A percentile compares a stretch with the other conserved stretches of the same genome.
phyloP scores from a whole-genome alignment of 2,113 vertebrate genomes.

The Chauna torquata region DNA sequence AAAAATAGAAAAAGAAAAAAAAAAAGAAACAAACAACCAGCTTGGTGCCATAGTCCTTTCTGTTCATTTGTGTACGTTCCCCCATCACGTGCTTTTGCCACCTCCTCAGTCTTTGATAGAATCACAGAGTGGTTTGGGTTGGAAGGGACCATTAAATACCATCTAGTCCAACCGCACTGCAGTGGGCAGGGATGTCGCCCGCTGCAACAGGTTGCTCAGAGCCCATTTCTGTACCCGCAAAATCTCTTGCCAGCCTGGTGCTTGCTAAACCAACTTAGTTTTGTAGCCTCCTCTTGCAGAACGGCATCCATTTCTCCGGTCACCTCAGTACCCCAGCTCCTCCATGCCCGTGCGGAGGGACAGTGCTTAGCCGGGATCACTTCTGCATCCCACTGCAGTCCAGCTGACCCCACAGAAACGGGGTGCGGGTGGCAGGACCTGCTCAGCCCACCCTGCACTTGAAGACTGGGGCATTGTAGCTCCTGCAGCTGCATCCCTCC shows the following conservation, averaged over 20 bases:
- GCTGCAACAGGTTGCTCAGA: background rate
- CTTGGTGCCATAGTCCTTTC: too few species aligned
- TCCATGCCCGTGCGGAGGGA: background rate
- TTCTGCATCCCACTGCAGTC: background rate
- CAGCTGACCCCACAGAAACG: background rate
- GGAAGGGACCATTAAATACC: background rate
- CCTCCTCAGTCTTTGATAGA: background rate
- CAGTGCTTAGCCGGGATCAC: accelerated
- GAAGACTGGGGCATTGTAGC: background rate
- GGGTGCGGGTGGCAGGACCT: background rate
- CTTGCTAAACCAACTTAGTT: background rate
- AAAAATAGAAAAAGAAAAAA: too few species aligned
- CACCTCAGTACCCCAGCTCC: background rate
- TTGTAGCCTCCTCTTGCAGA: background rate
- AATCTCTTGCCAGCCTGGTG: background rate
- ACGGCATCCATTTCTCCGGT: accelerated
- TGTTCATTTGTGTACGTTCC: too few species aligned
- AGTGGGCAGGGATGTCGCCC: background rate
- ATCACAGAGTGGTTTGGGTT: background rate
- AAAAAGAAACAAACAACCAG: too few species aligned
- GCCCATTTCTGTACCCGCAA: background rate
- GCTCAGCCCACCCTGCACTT: too few species aligned
- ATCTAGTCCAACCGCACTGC: background rate
- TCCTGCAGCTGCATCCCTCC: background rate
- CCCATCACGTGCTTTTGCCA: too few species aligned